Base-by-base conservation (phyloP, 2,888 invertebrate genomes). In the Oscheius sp. region DNA sequence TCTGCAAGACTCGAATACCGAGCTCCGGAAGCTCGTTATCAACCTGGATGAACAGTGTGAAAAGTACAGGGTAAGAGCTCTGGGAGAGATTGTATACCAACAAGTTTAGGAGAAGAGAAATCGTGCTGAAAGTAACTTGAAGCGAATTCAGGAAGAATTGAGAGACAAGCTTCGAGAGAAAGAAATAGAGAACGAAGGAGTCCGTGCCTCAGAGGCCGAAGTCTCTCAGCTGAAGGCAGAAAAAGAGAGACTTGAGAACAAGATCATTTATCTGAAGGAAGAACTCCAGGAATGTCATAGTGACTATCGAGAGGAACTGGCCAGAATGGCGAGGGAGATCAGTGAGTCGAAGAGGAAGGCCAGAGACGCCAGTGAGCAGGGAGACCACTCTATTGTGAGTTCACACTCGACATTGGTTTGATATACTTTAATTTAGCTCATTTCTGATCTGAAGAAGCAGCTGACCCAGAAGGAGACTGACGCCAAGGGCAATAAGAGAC, bases 261-360 rank as follows among this genome's bases (percentile, higher is more conserved):
- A 74, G 37, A 42, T 50, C 35, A 10, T 37, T 2, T 68, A 74
- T 68, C 66, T 74, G 29, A 68, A 50, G 68, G 74, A 74, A 55
- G 74, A 74, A 32, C 53, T 74, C 33, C 33, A 70, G 10, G 74
- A 74, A n/a, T 60, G 50, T 7, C 74, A 74, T 33, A 62, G 29
- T 51, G 70, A 74, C 42, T 74, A 74, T 35, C 50, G 74, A 2
- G 74, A 76, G 51, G 74, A 76, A 59, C 62, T 78, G 59, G 74
- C 76, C 29, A 59, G 48, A 51, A 65, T 76, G 68, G 76, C 76
- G 1, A 47, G 59, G 21, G 71, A 78, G 59, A 75, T 77, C 59
- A 72, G 75, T 62, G 77, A 77, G 47, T 73, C 75, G 50, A 75
- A 75, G 60, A 68, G 62, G 55, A 60, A 60, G 29, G 75, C 59